Evolutionary conservation across 2,888 invertebrate species (phyloP), one percentile per base, ranked within the genome.

Genomic region (Hanleya hanleyi): DNA sequence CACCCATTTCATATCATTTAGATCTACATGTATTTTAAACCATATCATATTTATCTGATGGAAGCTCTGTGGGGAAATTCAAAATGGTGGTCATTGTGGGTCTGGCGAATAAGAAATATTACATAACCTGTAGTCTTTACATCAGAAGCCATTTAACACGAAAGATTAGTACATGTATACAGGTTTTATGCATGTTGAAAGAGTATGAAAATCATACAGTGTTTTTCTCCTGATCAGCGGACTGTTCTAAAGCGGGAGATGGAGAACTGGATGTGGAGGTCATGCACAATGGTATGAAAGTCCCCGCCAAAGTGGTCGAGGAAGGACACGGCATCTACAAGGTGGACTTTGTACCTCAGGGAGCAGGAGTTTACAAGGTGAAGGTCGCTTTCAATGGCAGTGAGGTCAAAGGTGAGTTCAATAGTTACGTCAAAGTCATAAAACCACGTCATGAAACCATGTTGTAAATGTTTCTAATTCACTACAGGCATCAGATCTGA

Each of bases 371-470:
- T 78, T 93, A 93, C 85, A 95, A 95, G 85, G 93, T 97, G 49
- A 97, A 97, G 90, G 94, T 98, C 37, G 97, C 96, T 89, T 98
- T 97, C 91, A 98, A 98, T 89, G 97, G 97, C 12, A 94, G 95
- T 87, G 96, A 96, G 85, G 94, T 95, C n/a, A 93, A 93, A 89
- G 97, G 93, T 93, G 79, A 77, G 79, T 67, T 50, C 29, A 36
- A 18, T 33, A 26, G 18, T 41, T 41, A 41, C 41, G 9, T 41
- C 41, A 41, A 9, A 41, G 18, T 41, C 18, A 41, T 12, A n/a
- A n/a, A n/a, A n/a, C n/a, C 12, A 41, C 12, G 47, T 41, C 47
- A 41, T 12, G 12, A 12, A 12, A 12, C n/a, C 37, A 12, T 41
- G 12, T 26, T 18, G 26, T 65, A 15, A 65, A 12, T 18, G 18